Base-by-base conservation (phyloP, 2,797 vertebrate genomes). In the Fringilla coelebs region DNA sequence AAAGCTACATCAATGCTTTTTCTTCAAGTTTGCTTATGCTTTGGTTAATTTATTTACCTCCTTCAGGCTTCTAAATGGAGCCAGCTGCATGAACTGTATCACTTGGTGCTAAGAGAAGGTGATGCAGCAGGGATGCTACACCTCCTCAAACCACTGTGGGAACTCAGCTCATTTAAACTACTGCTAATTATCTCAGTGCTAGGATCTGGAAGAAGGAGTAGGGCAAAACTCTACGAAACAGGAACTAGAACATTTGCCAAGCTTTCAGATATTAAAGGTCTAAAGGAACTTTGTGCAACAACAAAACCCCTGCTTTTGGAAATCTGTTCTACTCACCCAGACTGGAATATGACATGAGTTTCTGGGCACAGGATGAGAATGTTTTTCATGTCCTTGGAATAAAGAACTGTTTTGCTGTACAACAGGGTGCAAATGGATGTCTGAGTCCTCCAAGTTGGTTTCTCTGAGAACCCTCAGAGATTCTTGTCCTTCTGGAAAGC, bases 311-410 rank as follows among this genome's bases (percentile, higher is more conserved):
- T 57, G 21, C 52, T 62, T 93, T 17, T 48, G 52, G 57, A 68
- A 74, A 41, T 55, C 21, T 32, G 40, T 38, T 84, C 61, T 62
- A 75, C 95, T 84, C 67, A 96, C 96, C 95, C 96, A 96, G 38
- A 94, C 46, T n/a, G 96, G 91, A 77, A 96, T 55, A 58, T 0
- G 6, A 77, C 54, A 34, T 1, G 72, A 90, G 36, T 60, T 84
- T 73, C 80, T 71, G 74, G 77, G 48, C 70, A 73, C 51, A 60
- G 79, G 71, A 81, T 13, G 9, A 15, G 54, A 49, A 17, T 9
- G 34, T 19, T 75, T 83, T 49, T 77, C 85, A 24, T 17, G 26
- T 5, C 36, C 73, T 31, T 80, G 88, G 74, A 67, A 43, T 36
- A 61, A 21, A 48, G 45, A 78, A 63, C 13, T 36, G 13, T 34